Conservation (phyloP, 2,113 vertebrate species). For the Oreochromis spilurus region DNA sequence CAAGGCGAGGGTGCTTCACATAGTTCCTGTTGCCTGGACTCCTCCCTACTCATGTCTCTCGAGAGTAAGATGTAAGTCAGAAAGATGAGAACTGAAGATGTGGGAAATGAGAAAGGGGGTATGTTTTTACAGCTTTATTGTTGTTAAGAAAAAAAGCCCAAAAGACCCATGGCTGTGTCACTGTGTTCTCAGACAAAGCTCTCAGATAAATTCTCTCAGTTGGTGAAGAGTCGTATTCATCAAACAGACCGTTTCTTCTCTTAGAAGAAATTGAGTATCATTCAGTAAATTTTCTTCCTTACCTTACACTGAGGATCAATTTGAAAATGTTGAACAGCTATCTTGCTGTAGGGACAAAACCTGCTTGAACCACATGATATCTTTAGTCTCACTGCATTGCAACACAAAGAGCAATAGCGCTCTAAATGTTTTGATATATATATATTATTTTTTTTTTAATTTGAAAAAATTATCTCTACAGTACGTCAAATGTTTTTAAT, state of each 20-base stretch:
- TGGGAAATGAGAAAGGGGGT: not conserved
- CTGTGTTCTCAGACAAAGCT: not conserved
- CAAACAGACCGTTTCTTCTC: not conserved
- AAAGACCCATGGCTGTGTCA: not conserved
- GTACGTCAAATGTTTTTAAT: not conserved
- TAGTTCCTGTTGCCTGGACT: not conserved
- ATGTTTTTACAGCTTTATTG: not conserved
- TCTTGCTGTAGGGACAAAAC: not conserved
- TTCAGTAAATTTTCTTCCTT: not conserved
- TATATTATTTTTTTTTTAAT: rapidly evolving
- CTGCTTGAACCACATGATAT: not conserved
- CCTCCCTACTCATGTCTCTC: not conserved
- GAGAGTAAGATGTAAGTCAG: not conserved
- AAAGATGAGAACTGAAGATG: not conserved
- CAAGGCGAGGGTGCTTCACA: not conserved
- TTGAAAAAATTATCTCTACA: not conserved
- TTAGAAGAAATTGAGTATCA: not conserved
- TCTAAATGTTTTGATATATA: not conserved
- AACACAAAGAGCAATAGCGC: not conserved
- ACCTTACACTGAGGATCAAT: not conserved
- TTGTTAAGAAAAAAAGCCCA: not conserved
- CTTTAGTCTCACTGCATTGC: not conserved
- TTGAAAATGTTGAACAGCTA: not conserved
- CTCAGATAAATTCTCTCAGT: not conserved
- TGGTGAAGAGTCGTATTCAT: not conserved